phyloP scores from a whole-genome alignment of 2,113 vertebrate species.

The Cervus canadensis region DNA sequence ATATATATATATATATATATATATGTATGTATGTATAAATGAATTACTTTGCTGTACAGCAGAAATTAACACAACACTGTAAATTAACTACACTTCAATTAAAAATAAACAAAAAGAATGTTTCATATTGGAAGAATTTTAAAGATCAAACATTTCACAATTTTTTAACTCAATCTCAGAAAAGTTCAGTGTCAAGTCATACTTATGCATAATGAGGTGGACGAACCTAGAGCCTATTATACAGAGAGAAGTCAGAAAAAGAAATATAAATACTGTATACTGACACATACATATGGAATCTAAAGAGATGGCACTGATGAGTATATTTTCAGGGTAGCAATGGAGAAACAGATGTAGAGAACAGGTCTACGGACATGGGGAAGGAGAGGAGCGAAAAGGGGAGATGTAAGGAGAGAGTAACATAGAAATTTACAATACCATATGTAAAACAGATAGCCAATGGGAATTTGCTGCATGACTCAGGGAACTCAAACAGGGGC shows the following conservation, averaged over 20 bases:
- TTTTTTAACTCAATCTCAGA: not conserved
- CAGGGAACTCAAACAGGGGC: not conserved
- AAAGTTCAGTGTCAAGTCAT: not conserved
- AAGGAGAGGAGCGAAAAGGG: not conserved
- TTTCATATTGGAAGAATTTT: not conserved
- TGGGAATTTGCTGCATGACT: not conserved
- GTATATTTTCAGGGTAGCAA: not conserved
- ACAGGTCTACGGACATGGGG: not conserved
- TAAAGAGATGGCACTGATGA: not conserved
- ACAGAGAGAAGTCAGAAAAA: not conserved
- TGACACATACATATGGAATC: not conserved
- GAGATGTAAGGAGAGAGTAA: not conserved
- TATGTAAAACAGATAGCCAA: not conserved
- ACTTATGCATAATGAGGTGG: not conserved
- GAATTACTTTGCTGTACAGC: not conserved
- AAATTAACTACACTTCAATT: not conserved
- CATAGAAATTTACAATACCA: not conserved
- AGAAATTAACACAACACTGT: not conserved
- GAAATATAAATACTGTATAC: not conserved
- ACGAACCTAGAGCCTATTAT: not conserved
- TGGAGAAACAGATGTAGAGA: not conserved
- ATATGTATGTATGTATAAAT: not conserved
- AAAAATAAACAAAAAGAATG: not conserved
- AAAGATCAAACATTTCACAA: not conserved
- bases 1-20: not conserved